Conservation (phyloP, 2,797 vertebrate species). For the Vespertilio murinus region DNA sequence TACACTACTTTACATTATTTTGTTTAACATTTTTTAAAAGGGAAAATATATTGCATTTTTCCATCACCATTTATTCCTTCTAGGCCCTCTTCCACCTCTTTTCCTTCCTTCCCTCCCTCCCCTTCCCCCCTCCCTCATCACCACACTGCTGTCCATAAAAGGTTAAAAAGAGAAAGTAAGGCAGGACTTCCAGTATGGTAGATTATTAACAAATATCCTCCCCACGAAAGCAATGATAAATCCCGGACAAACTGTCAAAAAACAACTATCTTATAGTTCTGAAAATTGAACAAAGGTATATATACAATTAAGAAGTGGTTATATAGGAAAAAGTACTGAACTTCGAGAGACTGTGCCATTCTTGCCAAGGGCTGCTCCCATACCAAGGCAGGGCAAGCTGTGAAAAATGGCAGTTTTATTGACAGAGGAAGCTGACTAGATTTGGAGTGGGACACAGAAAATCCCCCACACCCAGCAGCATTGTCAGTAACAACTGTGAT, state of each 20-base stretch:
- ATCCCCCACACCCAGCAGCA: not conserved
- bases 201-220: not conserved
- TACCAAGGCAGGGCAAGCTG: not conserved
- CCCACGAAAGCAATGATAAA: not conserved
- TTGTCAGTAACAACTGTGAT: not conserved
- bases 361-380: not conserved
- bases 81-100: not conserved
- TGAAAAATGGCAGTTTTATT: not conserved
- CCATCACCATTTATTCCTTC: not conserved
- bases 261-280: not conserved
- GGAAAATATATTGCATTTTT: not conserved
- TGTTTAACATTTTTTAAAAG: not conserved
- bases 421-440: not conserved
- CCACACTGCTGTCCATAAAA: not conserved
- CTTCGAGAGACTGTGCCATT: not conserved
- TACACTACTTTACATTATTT: not conserved
- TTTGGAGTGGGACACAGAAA: not conserved
- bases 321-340: constrained; percentile 2
- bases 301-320: constrained; percentile 21
- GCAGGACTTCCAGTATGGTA: not conserved
- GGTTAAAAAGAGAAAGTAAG: not conserved
- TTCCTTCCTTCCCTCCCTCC: too few relatives aligned
- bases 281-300: not conserved
- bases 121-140: not conserved
- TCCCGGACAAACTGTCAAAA: not conserved